These are phyloP conservation scores for Typhlichthys eigenmanni DNA, from an alignment of 2,797 vertebrate species.

Conservation along the genomic window DNA sequence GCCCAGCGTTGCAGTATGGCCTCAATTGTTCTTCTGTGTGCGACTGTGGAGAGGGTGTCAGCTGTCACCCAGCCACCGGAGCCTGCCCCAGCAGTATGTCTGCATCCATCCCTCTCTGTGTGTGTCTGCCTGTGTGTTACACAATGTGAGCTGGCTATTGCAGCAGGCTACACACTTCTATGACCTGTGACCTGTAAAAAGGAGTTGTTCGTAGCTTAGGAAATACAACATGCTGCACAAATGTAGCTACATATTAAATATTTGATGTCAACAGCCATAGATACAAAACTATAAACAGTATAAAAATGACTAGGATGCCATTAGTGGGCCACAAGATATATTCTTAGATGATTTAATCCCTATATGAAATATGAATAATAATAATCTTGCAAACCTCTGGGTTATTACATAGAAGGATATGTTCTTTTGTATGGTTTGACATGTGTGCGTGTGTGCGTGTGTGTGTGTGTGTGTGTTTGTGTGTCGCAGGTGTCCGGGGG, in stretches of 20 bases:
- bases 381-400: no score
- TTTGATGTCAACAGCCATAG: no score
- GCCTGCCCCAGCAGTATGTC: slow-evolving; percentile 82
- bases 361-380: no score
- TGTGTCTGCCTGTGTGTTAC: background rate
- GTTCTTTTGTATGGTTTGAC: no score
- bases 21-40: slow-evolving; percentile 87
- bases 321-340: background rate
- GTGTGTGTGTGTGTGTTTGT: slow-evolving; percentile 7
- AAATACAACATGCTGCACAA: no score
- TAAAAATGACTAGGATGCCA: background rate
- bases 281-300: no score
- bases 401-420: no score
- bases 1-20: slow-evolving; percentile 81
- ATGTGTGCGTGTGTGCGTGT: background rate
- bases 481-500: slow-evolving; percentile 46
- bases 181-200: no score
- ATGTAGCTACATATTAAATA: no score
- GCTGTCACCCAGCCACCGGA: slow-evolving; percentile 80
- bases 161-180: no score
- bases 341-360: background rate
- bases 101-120: background rate
- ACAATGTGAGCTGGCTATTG: background rate
- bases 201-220: no score
- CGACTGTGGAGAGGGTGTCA: slow-evolving; percentile 75